A percentile compares a stretch with the other conserved stretches of the same genome.
Conservation (phyloP, 2,113 vertebrate genomes). For the Myrmecophaga tridactyla region DNA sequence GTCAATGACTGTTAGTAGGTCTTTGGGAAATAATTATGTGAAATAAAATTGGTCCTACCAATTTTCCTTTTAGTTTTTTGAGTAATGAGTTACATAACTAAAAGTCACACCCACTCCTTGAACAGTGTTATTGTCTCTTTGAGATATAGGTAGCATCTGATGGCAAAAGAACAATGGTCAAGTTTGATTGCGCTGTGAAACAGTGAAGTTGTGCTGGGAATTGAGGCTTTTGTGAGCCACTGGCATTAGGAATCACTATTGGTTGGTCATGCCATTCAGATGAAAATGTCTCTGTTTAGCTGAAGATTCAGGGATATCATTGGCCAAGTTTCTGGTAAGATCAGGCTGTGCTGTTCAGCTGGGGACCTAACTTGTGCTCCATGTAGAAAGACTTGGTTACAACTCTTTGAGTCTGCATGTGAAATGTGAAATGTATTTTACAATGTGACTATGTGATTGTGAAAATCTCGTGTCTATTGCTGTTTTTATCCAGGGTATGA, state of each 20-base stretch:
- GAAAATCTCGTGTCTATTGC: no score
- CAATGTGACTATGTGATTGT: no score
- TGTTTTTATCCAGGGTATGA: no score
- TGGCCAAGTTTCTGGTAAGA: neutral
- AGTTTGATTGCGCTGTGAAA: neutral
- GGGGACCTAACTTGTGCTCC: neutral
- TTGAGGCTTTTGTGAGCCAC: neutral
- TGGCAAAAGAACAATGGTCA: neutral
- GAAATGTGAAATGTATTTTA: no score
- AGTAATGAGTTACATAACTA: neutral
- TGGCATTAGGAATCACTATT: neutral
- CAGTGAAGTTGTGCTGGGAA: neutral
- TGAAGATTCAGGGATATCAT: fast-evolving
- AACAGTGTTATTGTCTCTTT: neutral
- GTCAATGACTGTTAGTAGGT: neutral
- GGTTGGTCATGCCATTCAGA: neutral
- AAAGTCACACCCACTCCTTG: neutral
- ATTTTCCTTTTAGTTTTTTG: neutral
- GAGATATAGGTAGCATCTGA: neutral
- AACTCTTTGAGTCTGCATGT: neutral
- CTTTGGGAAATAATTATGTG: neutral
- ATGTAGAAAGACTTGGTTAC: neutral
- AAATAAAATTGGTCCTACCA: neutral
- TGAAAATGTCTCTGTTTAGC: neutral
- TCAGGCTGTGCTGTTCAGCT: neutral